Base-by-base conservation (phyloP, 1,140 invertebrate species). In the Thaumatotibia leucotreta region DNA sequence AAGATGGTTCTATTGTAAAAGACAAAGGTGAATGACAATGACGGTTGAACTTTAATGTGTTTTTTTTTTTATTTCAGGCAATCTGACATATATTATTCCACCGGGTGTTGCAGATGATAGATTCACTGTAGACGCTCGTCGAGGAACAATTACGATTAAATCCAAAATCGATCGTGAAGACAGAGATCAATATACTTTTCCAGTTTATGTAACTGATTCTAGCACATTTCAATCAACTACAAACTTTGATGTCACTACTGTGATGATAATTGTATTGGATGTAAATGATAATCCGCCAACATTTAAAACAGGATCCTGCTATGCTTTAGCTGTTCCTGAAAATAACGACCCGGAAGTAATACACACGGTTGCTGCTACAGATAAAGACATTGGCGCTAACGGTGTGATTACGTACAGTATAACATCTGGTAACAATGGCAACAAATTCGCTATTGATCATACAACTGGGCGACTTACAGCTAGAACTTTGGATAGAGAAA, bases 251-350 rank as follows among this genome's bases (percentile, higher is more conserved):
- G 93, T 96, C 11, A 94, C 96, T 0, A 95, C 93, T 0, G 90
- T 98, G 0, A 89, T 93, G 2, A 93, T 98, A 2, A 92, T 91
- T 24, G 93, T 99, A 4, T 89, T 94, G 14, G 98, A 99, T 86
- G 95, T 97, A 45, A 99, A 99, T 83, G 97, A 99, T 83, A 96
- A 98, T 89, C 93, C 94, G 9, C 98, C 98, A 0, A 93, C 94
- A 78, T 99, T 98, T 80, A 94, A 95, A 70, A 88, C 93, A 5
- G 95, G 95, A 2, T 94, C 96, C 1, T 98, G 97, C 79, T 97
- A 97, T 74, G 93, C 95, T 5, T 84, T 98, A 0, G 92, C 93
- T 0, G 92, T 99, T 0, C 97, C 97, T 0, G 98, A 99, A 92
- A 98, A 98, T 82, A 96, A 95, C 71, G 95, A 97, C 20, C 86